Percentiles rank a stretch among this genome's conserved stretches.
Evolutionary conservation across 2,113 vertebrate species (phyloP).

Genomic region (Ictalurus furcatus): DNA sequence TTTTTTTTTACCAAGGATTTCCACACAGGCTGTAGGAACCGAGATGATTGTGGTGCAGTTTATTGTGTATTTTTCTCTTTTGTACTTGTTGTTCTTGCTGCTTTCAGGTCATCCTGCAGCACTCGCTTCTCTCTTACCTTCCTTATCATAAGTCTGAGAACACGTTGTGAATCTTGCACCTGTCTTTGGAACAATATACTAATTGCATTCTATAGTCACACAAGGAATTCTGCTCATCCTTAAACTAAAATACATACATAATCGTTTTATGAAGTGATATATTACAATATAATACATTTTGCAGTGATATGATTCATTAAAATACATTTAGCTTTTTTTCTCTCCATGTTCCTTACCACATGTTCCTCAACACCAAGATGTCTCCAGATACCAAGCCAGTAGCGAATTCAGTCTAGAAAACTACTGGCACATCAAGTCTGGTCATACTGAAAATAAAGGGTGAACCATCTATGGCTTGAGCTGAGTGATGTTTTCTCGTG

Average conservation of each 20-base stretch:
- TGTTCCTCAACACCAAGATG: not conserved
- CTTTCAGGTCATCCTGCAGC: not conserved
- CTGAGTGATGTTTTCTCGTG: constrained; percentile 15
- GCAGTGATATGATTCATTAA: not conserved
- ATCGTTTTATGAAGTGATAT: not conserved
- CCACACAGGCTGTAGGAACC: not conserved
- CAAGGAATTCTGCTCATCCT: not conserved
- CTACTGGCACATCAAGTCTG: not conserved
- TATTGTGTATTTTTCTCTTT: not conserved
- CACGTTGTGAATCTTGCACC: not conserved
- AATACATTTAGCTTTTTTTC: not conserved
- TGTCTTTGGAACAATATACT: not conserved
- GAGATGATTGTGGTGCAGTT: not conserved
- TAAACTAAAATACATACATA: not conserved
- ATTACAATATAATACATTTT: not conserved
- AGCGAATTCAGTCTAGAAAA: not conserved
- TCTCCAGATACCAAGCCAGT: constrained; percentile 3
- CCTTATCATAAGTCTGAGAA: not conserved
- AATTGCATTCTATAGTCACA: not conserved
- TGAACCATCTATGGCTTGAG: not conserved
- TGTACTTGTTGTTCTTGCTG: no score
- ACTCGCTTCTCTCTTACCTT: not conserved
- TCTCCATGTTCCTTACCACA: not conserved
- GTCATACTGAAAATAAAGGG: not conserved
- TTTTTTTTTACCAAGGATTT: not conserved